Conservation (phyloP, 2,888 invertebrate genomes). For the Erynnis tages region DNA sequence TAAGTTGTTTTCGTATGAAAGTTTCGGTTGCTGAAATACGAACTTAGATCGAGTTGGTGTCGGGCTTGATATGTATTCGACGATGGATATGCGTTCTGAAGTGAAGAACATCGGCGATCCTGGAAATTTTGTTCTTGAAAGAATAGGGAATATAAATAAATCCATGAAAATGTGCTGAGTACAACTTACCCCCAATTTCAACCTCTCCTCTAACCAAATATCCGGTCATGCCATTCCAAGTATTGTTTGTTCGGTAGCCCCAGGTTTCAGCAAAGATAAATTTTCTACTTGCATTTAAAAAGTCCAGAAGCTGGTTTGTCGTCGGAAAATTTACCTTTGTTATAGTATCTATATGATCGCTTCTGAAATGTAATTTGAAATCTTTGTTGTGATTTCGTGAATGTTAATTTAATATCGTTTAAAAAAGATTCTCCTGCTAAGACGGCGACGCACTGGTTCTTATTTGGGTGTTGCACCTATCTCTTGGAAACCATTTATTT, state of each 20-base stretch:
- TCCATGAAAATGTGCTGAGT: not conserved
- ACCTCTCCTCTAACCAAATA: conserved; percentile 79
- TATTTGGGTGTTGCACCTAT: too few species aligned
- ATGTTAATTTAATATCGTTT: not conserved
- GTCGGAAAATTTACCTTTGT: conserved; percentile 84
- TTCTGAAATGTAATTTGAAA: conserved; percentile 40
- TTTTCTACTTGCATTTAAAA: conserved; percentile 79
- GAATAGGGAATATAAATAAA: not conserved
- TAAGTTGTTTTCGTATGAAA: conserved; percentile 87
- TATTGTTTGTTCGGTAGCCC: conserved; percentile 81
- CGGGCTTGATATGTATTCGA: conserved; percentile 86
- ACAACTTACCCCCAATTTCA: conserved; percentile 81
- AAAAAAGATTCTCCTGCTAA: too few species aligned
- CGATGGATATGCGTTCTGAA: conserved; percentile 80
- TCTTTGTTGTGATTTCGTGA: not conserved
- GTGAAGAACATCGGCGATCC: conserved; percentile 85
- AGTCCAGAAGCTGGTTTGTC: conserved; percentile 79
- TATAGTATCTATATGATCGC: conserved; percentile 81
- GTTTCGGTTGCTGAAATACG: conserved; percentile 86
- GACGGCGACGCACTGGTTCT: too few species aligned
- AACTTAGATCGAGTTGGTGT: conserved; percentile 85
- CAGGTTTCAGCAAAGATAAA: conserved; percentile 80
- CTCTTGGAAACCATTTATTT: too few species aligned
- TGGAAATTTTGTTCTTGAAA: conserved; percentile 47
- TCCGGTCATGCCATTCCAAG: conserved; percentile 86